Evolutionary conservation across 1,140 invertebrate species (phyloP), one percentile per base, ranked within the genome.

Genomic region (Ceratosolen solmsi): DNA sequence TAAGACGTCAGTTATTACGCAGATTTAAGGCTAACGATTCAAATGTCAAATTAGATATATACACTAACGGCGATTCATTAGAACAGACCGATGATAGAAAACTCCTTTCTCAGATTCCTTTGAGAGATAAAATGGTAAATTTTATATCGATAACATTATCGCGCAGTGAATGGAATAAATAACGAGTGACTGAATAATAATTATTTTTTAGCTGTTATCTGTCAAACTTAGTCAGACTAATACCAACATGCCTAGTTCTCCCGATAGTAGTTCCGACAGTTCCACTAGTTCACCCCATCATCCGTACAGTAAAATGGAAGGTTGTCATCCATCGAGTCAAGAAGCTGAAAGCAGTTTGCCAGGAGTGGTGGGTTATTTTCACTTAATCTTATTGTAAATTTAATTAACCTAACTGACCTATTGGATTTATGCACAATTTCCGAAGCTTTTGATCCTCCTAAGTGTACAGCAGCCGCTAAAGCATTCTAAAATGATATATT

Each of bases 311-410:
- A 83, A 80, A 74, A 71, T 80, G 49, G 82, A 83, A 76, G 76
- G 78, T 7, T 78, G 73, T 60, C 82, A 80, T 63, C 51, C 60
- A 96, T 94, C 95, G 30, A 96, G 96, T 90, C 90, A 95, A 33
- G 96, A 97, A 87, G 96, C 96, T 0, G 98, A 99, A 92, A 96
- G 95, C 88, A 95, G 94, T 87, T 90, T 99, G 75, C 98, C 98
- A 22, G 97, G 98, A 75, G 97, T 99, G 85, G 96, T 98, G 90
- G 93, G 94, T 94, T 87, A 76, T 30, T n/a, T n/a, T n/a, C n/a
- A n/a, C n/a, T n/a, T n/a, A n/a, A n/a, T n/a, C n/a, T n/a, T n/a
- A n/a, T n/a, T n/a, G n/a, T n/a, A n/a, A n/a, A n/a, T n/a, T n/a
- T n/a, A n/a, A n/a, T n/a, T n/a, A n/a, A n/a, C n/a, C n/a, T n/a